Evolutionary conservation across 2,888 invertebrate species (phyloP).

Genomic region (Melolontha melolontha): DNA sequence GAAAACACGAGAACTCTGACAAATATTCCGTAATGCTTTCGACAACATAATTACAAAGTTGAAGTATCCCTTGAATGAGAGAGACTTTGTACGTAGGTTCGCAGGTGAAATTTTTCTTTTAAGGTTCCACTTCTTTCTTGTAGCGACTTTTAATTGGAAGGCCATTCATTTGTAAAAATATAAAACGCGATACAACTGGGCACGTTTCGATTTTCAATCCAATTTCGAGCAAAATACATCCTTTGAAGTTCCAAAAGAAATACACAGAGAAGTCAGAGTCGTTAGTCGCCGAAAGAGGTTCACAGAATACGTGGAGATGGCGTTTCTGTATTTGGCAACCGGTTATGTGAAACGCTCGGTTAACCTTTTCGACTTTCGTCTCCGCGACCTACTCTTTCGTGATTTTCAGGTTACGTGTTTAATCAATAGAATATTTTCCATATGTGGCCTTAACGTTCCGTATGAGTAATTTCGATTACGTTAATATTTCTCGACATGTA

Average conservation of each 20-base stretch:
- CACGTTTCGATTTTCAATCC: constrained; percentile 7
- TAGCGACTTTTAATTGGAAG: constrained; percentile 28
- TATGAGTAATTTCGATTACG: too few species aligned
- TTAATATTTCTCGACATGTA: too few species aligned
- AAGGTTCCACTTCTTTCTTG: constrained; percentile 1
- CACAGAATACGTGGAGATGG: background rate
- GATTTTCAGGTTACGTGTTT: too few species aligned
- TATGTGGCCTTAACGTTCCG: too few species aligned
- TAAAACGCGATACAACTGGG: constrained; percentile 7
- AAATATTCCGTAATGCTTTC: constrained; percentile 12
- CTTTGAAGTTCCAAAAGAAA: constrained; percentile 15
- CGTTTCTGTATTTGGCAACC: too few species aligned
- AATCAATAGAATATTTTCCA: too few species aligned
- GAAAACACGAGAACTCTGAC: constrained; percentile 22
- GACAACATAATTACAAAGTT: constrained; percentile 34
- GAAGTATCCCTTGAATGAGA: constrained; percentile 1
- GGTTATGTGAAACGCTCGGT: too few species aligned
- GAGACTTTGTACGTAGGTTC: background rate
- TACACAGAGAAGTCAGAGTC: constrained; percentile 7
- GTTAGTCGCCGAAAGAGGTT: background rate
- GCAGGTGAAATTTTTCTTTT: background rate
- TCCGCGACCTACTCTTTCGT: too few species aligned
- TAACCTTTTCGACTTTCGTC: too few species aligned
- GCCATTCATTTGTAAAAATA: constrained; percentile 26
- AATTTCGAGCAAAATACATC: constrained; percentile 1